Evolutionary conservation across 2,888 invertebrate genomes (phyloP).

Genomic region (Lypha dubia): DNA sequence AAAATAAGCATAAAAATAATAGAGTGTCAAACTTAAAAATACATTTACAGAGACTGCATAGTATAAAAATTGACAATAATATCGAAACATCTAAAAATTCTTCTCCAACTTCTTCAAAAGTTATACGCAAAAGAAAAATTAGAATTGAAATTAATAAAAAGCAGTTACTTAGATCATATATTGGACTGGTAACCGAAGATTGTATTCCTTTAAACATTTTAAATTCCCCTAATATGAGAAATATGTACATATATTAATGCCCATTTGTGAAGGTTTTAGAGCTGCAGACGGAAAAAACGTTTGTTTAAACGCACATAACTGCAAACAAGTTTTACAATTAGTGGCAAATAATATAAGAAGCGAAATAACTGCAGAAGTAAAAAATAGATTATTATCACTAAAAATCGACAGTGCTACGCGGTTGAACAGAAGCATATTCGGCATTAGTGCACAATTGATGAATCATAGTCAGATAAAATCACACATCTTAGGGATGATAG

Average conservation of each 20-base stretch:
- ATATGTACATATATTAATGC: not conserved
- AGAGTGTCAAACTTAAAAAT: slow-evolving; percentile 33
- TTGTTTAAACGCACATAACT: not conserved
- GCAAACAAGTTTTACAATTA: not conserved
- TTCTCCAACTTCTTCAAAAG: slow-evolving; percentile 2
- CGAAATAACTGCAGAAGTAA: slow-evolving; percentile 13
- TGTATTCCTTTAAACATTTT: slow-evolving; percentile 66
- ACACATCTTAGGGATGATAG: slow-evolving; percentile 25
- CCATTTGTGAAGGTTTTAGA: slow-evolving; percentile 23
- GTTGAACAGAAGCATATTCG: slow-evolving; percentile 15
- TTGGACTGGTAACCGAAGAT: slow-evolving; percentile 67
- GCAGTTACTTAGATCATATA: slow-evolving; percentile 20
- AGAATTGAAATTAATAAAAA: slow-evolving; percentile 23
- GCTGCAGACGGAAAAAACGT: not conserved
- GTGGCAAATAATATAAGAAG: slow-evolving; percentile 17
- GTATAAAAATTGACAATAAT: too few species aligned
- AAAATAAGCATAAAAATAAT: slow-evolving; percentile 24
- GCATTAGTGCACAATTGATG: slow-evolving; percentile 36
- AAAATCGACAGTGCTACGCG: slow-evolving; percentile 46
- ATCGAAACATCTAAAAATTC: not conserved
- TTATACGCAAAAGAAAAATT: slow-evolving; percentile 1
- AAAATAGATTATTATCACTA: slow-evolving; percentile 22
- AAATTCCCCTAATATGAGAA: slow-evolving; percentile 64
- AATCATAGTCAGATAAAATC: slow-evolving; percentile 19
- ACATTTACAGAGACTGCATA: slow-evolving; percentile 19